These are phyloP conservation scores for Xiphydria camelus DNA, from an alignment of 2,888 invertebrate genomes.

Conservation along the genomic window DNA sequence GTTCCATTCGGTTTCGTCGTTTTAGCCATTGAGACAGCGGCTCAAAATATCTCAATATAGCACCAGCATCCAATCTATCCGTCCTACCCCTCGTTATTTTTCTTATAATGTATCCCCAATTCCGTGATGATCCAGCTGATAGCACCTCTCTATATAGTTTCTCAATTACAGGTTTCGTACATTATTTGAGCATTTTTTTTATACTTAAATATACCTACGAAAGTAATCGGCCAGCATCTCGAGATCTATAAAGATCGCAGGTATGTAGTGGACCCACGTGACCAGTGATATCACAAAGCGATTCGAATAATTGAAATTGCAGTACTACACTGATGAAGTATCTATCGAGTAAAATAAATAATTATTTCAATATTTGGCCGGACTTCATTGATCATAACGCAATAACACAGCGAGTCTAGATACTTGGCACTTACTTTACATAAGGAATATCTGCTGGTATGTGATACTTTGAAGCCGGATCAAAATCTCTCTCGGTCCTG, in stretches of 20 bases:
- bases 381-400: too few relatives aligned
- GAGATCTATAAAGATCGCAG: slow-evolving; percentile 80
- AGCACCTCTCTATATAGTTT: slow-evolving; percentile 68
- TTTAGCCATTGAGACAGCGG: slow-evolving; percentile 79
- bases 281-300: slow-evolving; percentile 74
- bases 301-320: slow-evolving; percentile 84
- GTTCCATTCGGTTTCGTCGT: slow-evolving; percentile 73
- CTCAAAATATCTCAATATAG: slow-evolving; percentile 80
- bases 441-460: slow-evolving; percentile 71
- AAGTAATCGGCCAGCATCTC: slow-evolving; percentile 76
- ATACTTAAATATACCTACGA: slow-evolving; percentile 60
- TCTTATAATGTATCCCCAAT: slow-evolving; percentile 74
- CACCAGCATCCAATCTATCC: slow-evolving; percentile 74
- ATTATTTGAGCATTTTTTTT: not conserved
- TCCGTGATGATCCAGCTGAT: slow-evolving; percentile 69
- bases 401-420: too few relatives aligned
- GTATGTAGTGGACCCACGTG: slow-evolving; percentile 75
- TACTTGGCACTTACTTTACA: slow-evolving; percentile 57
- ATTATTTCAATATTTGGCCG: too few relatives aligned
- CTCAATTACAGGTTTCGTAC: not conserved
- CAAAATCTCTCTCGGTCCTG: slow-evolving; percentile 76
- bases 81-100: slow-evolving; percentile 71
- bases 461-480: slow-evolving; percentile 83
- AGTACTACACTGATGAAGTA: slow-evolving; percentile 82
- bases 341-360: slow-evolving; percentile 65